Evolutionary conservation across 1,140 invertebrate genomes (phyloP).

Genomic region (Drosophila pallidifrons): DNA sequence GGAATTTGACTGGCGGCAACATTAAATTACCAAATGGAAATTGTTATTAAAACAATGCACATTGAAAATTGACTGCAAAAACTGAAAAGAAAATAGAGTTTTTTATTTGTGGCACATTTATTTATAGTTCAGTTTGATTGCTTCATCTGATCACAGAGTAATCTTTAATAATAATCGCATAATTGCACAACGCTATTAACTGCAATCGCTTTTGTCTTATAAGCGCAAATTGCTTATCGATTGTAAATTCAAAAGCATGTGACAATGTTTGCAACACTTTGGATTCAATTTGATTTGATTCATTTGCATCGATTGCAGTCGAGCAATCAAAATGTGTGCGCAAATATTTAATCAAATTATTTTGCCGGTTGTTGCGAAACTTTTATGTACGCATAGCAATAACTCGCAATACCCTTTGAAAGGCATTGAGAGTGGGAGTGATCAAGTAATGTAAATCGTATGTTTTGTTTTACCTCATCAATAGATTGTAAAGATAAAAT

Average conservation of each 20-base stretch:
- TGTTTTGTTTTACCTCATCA: too few species aligned
- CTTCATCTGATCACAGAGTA: neutral
- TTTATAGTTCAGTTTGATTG: neutral
- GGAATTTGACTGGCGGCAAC: conserved; percentile 35
- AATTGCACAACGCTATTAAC: neutral
- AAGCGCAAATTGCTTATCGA: conserved; percentile 13
- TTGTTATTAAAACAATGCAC: conserved; percentile 9
- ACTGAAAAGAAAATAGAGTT: neutral
- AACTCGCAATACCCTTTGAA: neutral
- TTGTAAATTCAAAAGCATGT: conserved; percentile 2
- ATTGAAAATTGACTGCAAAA: neutral
- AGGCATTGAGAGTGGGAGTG: neutral
- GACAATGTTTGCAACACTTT: conserved; percentile 8
- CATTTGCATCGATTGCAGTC: neutral
- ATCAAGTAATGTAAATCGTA: too few species aligned
- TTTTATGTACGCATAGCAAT: neutral
- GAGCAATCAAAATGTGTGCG: neutral
- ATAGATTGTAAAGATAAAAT: too few species aligned
- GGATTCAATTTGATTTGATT: neutral
- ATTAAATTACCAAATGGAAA: conserved; percentile 22
- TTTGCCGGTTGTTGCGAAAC: neutral
- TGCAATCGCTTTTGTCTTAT: neutral
- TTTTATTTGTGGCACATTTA: neutral
- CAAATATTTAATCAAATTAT: conserved; percentile 15
- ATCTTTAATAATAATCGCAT: neutral